Percentiles rank a stretch among this genome's conserved stretches.
Evolutionary conservation across 2,113 vertebrate genomes (phyloP).

Genomic region (Sitta europaea): DNA sequence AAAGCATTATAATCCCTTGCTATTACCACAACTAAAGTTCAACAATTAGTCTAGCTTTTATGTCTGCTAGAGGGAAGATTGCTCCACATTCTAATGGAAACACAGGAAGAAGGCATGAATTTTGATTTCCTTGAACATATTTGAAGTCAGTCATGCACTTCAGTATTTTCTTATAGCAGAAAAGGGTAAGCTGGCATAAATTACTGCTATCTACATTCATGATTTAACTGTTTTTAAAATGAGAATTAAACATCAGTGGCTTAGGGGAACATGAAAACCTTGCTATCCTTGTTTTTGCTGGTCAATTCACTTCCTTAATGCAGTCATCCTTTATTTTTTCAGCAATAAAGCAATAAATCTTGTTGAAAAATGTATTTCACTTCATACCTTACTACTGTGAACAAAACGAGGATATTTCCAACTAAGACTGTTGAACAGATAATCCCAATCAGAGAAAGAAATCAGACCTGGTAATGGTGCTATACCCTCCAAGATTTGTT

Average conservation of each 20-base stretch:
- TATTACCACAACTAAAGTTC: background rate
- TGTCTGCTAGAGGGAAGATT: background rate
- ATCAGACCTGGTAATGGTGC: background rate
- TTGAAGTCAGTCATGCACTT: background rate
- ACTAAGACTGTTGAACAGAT: constrained; percentile 61
- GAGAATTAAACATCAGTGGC: background rate
- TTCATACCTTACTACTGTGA: constrained; percentile 62
- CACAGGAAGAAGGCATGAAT: background rate
- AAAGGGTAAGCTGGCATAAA: background rate
- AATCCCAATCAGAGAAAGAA: constrained; percentile 61
- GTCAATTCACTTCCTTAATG: background rate
- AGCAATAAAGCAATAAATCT: background rate
- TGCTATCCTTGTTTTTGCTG: background rate
- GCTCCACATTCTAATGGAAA: background rate
- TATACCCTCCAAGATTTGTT: constrained; percentile 29
- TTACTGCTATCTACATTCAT: background rate
- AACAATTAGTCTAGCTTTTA: background rate
- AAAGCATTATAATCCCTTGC: background rate
- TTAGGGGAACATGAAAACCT: background rate
- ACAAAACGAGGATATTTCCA: constrained; percentile 62
- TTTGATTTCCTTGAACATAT: background rate
- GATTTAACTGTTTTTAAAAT: background rate
- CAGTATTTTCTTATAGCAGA: background rate
- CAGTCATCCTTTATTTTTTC: background rate
- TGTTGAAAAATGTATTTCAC: background rate